Evolutionary conservation across 2,113 vertebrate genomes (phyloP).

Genomic region (Pteruthius melanotis): DNA sequence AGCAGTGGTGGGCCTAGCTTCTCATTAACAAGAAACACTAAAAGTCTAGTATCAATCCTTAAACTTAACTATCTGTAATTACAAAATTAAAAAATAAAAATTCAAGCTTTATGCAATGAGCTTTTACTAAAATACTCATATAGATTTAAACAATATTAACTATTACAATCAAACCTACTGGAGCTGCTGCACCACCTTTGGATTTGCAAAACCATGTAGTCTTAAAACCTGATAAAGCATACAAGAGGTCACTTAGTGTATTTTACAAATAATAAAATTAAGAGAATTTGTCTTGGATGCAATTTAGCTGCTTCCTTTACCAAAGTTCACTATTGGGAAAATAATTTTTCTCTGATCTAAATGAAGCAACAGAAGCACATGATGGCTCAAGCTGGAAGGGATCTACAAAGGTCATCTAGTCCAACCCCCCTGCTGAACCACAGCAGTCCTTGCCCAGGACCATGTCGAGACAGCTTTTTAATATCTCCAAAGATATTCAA

Average conservation of each 20-base stretch:
- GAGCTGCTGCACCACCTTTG: not conserved
- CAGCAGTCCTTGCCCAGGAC: not conserved
- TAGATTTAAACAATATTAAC: not conserved
- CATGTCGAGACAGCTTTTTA: not conserved
- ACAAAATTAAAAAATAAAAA: not conserved
- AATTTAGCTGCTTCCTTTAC: not conserved
- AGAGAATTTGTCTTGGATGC: not conserved
- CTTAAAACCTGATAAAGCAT: not conserved
- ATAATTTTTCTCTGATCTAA: not conserved
- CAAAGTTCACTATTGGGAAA: not conserved
- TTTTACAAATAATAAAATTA: not conserved
- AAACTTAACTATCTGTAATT: not conserved
- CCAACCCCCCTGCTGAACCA: not conserved
- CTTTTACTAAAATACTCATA: not conserved
- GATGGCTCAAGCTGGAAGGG: not conserved
- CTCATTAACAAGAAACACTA: slow-evolving; percentile 39
- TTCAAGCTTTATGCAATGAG: not conserved
- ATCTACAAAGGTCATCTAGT: not conserved
- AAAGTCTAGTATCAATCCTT: not conserved
- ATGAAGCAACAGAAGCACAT: not conserved
- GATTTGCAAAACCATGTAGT: not conserved
- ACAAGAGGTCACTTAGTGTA: not conserved
- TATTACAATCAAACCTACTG: not conserved
- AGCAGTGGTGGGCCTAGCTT: not conserved
- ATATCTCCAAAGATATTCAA: not conserved